Conservation (phyloP, 2,113 vertebrate genomes). For the Dascyllus trimaculatus region DNA sequence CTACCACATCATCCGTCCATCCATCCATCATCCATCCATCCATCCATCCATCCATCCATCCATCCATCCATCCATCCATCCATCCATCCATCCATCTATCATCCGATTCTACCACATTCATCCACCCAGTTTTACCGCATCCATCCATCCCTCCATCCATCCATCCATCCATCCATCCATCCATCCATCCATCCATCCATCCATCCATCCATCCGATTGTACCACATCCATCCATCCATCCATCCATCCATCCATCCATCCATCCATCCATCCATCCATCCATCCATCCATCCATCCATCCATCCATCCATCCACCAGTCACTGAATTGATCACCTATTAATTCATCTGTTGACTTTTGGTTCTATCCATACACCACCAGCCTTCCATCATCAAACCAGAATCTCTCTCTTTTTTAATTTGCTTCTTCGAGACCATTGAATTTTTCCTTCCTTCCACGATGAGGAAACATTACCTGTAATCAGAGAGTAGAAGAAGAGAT, state of each 20-base stretch:
- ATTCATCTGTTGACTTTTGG: too few species aligned
- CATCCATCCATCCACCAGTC: too few species aligned
- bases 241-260: background rate
- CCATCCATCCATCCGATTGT: background rate
- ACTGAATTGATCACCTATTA: background rate
- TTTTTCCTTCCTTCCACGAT: background rate
- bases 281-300: background rate
- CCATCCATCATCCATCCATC: too few species aligned
- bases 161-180: background rate
- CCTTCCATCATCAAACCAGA: too few species aligned
- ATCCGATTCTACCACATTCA: too few species aligned
- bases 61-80: too few species aligned
- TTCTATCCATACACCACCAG: background rate
- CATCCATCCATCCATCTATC: too few species aligned
- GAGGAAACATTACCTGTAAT: background rate
- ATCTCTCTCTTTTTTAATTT: background rate
- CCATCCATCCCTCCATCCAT: background rate
- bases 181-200: too few species aligned
- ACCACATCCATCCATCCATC: too few species aligned
- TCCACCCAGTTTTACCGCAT: too few species aligned
- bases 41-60: too few species aligned
- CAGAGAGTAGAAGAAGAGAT: background rate
- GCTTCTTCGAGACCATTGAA: background rate
- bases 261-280: background rate
- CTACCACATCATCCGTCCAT: too few species aligned